These are phyloP conservation scores for Drosophila orosa DNA, from an alignment of 1,140 invertebrate genomes.

Conservation along the genomic window DNA sequence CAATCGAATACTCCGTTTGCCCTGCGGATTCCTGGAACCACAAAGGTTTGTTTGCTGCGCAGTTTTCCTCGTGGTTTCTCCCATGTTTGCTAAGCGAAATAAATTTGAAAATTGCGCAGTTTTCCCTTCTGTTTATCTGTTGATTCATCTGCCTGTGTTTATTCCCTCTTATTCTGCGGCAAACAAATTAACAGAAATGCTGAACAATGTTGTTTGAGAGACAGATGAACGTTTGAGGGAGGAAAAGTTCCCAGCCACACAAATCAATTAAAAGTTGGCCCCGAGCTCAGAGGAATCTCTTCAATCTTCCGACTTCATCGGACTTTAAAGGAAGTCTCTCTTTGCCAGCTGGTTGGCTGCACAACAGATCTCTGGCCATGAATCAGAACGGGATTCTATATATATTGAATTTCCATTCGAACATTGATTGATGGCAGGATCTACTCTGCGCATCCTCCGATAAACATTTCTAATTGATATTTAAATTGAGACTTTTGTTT, in stretches of 20 bases:
- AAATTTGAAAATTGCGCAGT: conserved; percentile 37
- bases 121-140: conserved; percentile 37
- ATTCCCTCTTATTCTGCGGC: conserved; percentile 12
- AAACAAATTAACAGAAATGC: conserved; percentile 52
- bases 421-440: conserved; percentile 37
- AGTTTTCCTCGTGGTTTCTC: conserved; percentile 33
- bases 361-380: conserved; percentile 3
- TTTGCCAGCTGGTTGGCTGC: background rate
- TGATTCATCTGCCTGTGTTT: conserved; percentile 17
- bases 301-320: conserved; percentile 32
- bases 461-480: conserved; percentile 44
- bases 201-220: conserved; percentile 26
- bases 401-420: conserved; percentile 14
- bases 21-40: conserved; percentile 18
- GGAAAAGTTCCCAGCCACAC: conserved; percentile 44
- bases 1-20: conserved; percentile 42
- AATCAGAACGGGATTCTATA: conserved; percentile 10
- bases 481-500: conserved; percentile 50
- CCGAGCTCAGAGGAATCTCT: conserved; percentile 23
- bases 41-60: conserved; percentile 43
- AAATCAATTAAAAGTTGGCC: conserved; percentile 65
- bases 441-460: background rate
- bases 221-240: background rate
- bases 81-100: conserved; percentile 20
- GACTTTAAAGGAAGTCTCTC: conserved; percentile 25